Evolutionary conservation across 2,888 invertebrate genomes (phyloP).

Genomic region (Caenorhabditis sp.): DNA sequence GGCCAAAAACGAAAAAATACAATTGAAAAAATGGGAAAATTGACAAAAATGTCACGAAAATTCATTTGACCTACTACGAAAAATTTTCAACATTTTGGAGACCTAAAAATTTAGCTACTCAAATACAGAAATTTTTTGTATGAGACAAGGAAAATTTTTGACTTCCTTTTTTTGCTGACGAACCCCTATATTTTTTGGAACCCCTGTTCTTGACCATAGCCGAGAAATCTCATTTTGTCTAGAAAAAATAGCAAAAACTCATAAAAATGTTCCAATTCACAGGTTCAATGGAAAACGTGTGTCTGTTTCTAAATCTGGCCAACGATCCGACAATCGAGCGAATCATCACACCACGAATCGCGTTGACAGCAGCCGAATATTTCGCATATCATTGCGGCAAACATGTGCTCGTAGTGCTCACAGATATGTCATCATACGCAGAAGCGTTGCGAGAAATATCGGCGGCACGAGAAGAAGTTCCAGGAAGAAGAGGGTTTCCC

Average conservation of each 20-base stretch:
- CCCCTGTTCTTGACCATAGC: no score
- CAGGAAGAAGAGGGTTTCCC: slow-evolving; percentile 97
- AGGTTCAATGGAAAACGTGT: slow-evolving; percentile 96
- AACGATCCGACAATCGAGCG: slow-evolving; percentile 99
- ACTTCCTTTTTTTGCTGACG: no score
- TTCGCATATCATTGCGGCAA: slow-evolving; percentile 99
- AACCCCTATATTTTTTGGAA: no score
- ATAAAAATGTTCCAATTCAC: background rate
- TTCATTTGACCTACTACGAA: no score
- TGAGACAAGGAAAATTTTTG: no score
- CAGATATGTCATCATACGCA: slow-evolving; percentile 99
- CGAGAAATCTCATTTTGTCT: background rate
- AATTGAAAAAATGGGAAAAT: no score
- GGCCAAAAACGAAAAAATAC: no score
- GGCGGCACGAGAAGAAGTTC: slow-evolving; percentile 97
- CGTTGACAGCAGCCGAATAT: slow-evolving; percentile 96
- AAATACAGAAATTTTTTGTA: no score
- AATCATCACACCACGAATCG: slow-evolving; percentile 96
- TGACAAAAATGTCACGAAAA: no score
- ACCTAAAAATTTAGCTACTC: no score
- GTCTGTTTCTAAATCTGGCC: slow-evolving; percentile 96
- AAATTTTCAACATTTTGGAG: no score
- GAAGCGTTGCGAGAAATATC: slow-evolving; percentile 95
- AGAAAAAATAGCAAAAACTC: background rate
- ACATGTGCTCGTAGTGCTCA: slow-evolving; percentile 96